Evolutionary conservation across 2,888 invertebrate species (phyloP), one percentile per base, ranked within the genome.

Genomic region (Eupithecia vulgata): DNA sequence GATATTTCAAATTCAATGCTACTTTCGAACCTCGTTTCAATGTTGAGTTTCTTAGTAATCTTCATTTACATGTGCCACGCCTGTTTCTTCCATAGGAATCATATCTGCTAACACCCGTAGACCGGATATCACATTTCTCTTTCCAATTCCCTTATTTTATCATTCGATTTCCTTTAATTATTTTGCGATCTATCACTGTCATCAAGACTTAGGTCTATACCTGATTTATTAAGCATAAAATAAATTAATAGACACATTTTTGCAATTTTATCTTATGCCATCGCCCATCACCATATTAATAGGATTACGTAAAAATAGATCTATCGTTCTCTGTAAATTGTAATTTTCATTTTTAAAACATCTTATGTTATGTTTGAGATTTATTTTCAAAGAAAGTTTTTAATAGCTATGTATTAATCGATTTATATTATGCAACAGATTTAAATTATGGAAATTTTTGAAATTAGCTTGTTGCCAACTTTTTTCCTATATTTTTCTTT

Each of bases 1-100:
- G 83, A 75, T 76, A 83, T 87, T 87, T 80, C 85, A 82, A 84
- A 83, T 81, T 81, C 81, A 81, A 81, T 83, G 79, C 83, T 85
- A 84, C 84, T 84, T 85, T 85, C 81, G 12, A 34, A 82, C 80
- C 70, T 76, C 37, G 52, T 73, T 69, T 67, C 61, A 64, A 57
- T 57, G 1, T 64, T 37, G 68, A 8, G 61, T 68, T 68, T 62
- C 35, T 68, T 42, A 34, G 61, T 8, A 17, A 72, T 74, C 70
- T 34, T 61, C 34, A 34, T 34, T 30, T 59, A 34, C 34, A 61
- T 61, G 34, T 61, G 34, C 34, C 61, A 61, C 61, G 61, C 61
- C 61, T 57, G n/a, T 57, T 25, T 61, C 34, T 34, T 61, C 34
- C 2, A 34, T 61, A 30, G 34, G 17, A 34, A 34, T 61, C 17